Percentiles rank a stretch among this genome's conserved stretches.
Conservation (phyloP, 2,888 invertebrate genomes). For the Boloria euphrosyne region DNA sequence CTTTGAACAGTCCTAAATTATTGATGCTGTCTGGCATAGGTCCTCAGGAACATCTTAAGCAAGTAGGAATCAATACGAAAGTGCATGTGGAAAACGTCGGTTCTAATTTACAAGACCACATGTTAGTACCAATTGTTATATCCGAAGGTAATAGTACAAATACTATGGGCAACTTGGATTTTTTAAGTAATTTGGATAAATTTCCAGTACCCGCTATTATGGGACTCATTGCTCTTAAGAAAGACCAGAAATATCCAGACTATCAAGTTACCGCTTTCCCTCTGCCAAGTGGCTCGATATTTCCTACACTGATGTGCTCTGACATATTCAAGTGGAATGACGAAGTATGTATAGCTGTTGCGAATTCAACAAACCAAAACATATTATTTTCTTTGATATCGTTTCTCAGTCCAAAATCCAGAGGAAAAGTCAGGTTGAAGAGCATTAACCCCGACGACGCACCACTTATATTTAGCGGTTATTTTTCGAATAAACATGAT, state of each 20-base stretch:
- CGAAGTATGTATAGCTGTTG: conserved; percentile 45
- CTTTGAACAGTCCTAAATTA: conserved; percentile 57
- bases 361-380: conserved; percentile 42
- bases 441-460: conserved; percentile 50
- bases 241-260: conserved; percentile 54
- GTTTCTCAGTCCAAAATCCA: conserved; percentile 55
- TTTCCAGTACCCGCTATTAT: conserved; percentile 52
- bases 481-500: conserved; percentile 49
- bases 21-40: conserved; percentile 65
- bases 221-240: conserved; percentile 54
- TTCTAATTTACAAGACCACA: conserved; percentile 58
- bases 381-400: conserved; percentile 44
- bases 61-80: conserved; percentile 48
- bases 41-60: conserved; percentile 51
- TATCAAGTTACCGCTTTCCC: conserved; percentile 53
- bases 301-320: conserved; percentile 48
- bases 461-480: conserved; percentile 50
- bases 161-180: conserved; percentile 45
- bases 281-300: conserved; percentile 44
- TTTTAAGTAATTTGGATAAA: conserved; percentile 45
- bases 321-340: conserved; percentile 48
- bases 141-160: conserved; percentile 43
- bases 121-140: conserved; percentile 49
- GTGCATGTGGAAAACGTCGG: conserved; percentile 56
- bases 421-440: conserved; percentile 51